These are phyloP conservation scores for Agonopterix heracliana DNA, from an alignment of 2,888 invertebrate genomes.

Conservation along the genomic window DNA sequence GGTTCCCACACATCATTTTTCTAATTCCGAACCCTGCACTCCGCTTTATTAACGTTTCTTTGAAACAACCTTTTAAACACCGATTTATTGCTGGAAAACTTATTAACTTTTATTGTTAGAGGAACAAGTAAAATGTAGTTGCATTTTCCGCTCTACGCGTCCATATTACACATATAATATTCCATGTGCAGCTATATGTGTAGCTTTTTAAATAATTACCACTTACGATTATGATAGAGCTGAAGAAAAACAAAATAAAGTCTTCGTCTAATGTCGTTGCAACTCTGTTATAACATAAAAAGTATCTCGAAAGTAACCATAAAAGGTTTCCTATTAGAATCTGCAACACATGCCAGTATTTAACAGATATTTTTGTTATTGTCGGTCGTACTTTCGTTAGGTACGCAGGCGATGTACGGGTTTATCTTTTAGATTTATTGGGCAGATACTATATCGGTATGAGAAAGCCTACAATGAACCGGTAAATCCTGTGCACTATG, in stretches of 20 bases:
- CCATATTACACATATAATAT: too few relatives aligned
- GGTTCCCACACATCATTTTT: slow-evolving; percentile 69
- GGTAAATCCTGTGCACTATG: slow-evolving; percentile 47
- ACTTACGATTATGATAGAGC: too few relatives aligned
- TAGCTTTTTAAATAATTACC: too few relatives aligned
- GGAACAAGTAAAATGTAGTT: too few relatives aligned
- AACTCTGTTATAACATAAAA: too few relatives aligned
- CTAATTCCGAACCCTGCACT: slow-evolving; percentile 54
- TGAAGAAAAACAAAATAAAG: too few relatives aligned
- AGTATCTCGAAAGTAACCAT: too few relatives aligned
- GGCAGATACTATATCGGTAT: slow-evolving; percentile 55
- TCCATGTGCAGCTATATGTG: too few relatives aligned
- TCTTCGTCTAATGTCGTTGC: too few relatives aligned
- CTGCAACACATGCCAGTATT: slow-evolving; percentile 5
- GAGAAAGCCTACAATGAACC: slow-evolving; percentile 46
- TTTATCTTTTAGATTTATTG: slow-evolving; percentile 69
- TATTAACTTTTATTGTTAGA: slow-evolving; percentile 1
- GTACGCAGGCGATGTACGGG: slow-evolving; percentile 29
- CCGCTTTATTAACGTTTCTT: slow-evolving; percentile 45
- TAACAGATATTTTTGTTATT: slow-evolving; percentile 35
- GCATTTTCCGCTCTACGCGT: too few relatives aligned
- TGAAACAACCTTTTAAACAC: slow-evolving; percentile 17
- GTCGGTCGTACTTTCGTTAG: slow-evolving; percentile 32
- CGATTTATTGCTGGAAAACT: slow-evolving; percentile 7
- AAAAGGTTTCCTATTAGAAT: background rate